A percentile compares a stretch with the other conserved stretches of the same genome.
Evolutionary conservation across 2,888 invertebrate species (phyloP).

Genomic region (Spodoptera littoralis): DNA sequence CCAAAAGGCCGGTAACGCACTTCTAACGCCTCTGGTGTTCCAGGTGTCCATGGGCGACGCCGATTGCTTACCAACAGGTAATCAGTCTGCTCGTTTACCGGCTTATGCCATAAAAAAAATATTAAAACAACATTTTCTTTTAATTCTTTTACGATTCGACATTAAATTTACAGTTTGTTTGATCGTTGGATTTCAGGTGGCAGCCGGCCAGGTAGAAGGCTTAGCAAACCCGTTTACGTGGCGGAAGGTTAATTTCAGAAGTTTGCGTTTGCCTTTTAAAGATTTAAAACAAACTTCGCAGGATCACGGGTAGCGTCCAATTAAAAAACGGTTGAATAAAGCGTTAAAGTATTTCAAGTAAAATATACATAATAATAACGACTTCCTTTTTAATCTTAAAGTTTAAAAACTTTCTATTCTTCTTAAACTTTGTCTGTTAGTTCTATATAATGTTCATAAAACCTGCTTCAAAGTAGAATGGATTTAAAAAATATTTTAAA

Average conservation of each 20-base stretch:
- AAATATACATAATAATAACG: constrained; percentile 17
- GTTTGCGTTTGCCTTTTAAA: constrained; percentile 39
- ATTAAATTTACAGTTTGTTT: constrained; percentile 36
- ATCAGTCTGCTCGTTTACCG: too few species aligned
- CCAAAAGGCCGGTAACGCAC: too few species aligned
- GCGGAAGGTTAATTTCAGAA: constrained; percentile 40
- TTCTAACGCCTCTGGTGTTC: too few species aligned
- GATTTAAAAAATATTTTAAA: too few species aligned
- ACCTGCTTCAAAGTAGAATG: too few species aligned
- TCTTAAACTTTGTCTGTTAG: neutral
- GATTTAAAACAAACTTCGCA: constrained; percentile 37
- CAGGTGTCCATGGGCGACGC: too few species aligned
- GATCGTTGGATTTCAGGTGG: constrained; percentile 16
- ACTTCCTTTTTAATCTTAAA: constrained; percentile 3
- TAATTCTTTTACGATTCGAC: constrained; percentile 35
- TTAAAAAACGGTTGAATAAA: constrained; percentile 19
- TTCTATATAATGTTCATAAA: too few species aligned
- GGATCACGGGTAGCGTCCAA: constrained; percentile 19
- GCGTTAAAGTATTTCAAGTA: constrained; percentile 14
- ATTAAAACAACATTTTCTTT: constrained; percentile 32
- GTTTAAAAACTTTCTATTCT: constrained; percentile 4
- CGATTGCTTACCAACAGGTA: too few species aligned
- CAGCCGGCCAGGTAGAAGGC: constrained; percentile 16
- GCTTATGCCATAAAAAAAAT: too few species aligned
- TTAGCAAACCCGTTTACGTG: constrained; percentile 23